These are phyloP conservation scores for Anser brachyrhynchus DNA, from an alignment of 2,113 vertebrate species.

Conservation along the genomic window DNA sequence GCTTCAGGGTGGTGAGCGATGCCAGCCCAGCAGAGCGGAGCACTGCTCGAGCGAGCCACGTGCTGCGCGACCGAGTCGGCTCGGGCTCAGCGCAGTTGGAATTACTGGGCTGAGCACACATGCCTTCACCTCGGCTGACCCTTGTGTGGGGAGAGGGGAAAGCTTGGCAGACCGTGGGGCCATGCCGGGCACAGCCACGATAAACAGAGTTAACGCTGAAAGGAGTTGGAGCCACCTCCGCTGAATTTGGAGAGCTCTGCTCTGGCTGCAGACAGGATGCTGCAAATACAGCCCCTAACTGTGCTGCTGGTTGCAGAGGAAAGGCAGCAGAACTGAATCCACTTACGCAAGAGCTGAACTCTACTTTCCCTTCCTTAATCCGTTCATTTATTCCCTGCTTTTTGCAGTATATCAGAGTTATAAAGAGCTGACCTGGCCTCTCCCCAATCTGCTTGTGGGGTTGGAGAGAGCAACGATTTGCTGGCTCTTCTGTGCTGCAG, in stretches of 20 bases:
- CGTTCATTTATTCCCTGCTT: neutral
- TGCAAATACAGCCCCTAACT: neutral
- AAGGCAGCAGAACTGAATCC: conserved; percentile 12
- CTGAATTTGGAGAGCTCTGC: neutral
- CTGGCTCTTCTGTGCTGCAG: neutral
- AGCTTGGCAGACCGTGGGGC: neutral
- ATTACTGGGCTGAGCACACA: neutral
- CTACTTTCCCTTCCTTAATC: conserved; percentile 42
- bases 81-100: neutral
- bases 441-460: neutral
- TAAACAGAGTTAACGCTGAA: neutral
- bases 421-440: neutral
- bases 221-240: neutral
- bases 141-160: neutral
- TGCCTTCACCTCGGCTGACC: conserved; percentile 49
- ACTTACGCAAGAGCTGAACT: conserved; percentile 16
- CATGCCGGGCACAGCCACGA: neutral
- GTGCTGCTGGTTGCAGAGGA: neutral
- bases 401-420: neutral
- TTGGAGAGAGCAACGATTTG: neutral
- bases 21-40: neutral
- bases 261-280: neutral
- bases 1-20: neutral
- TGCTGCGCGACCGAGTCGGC: neutral
- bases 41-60: neutral